Base-by-base conservation (phyloP, 1,140 invertebrate genomes). In the Orchesella cincta region DNA sequence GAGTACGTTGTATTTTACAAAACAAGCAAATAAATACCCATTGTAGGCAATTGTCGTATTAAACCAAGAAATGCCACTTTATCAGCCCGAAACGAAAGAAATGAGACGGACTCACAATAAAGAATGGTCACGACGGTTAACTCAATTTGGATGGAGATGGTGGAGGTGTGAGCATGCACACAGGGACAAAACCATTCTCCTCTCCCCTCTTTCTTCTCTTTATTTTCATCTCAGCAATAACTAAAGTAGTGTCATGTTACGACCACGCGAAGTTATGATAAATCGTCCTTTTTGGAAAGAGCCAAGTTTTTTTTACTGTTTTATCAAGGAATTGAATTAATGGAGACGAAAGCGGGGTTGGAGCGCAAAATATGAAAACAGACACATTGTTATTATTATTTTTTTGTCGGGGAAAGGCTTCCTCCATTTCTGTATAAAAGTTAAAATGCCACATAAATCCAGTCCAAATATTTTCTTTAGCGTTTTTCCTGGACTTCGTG, bases 261-360 rank as follows among this genome's bases (percentile, higher is more conserved):
- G 29, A 29, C 62, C 62, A 67, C 29, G 28, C 26, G 3, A 67
- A 67, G 28, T 67, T 67, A 67, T 67, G 62, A 67, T 67, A 67
- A 67, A 67, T 67, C 62, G 29, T 67, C 31, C 12, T 67, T 67
- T 67, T 3, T 8, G 23, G 23, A 23, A 8, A 57, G 23, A 5
- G 2, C 62, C 26, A 67, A 67, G 28, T 67, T 67, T n/a, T n/a
- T n/a, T n/a, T n/a, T 67, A 29, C 62, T 67, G 29, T 33, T 67
- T 67, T 67, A 67, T 67, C 62, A 67, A 29, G 33, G 62, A 67
- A 67, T 67, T 67, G 62, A 67, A 67, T 67, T 67, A 67, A 67
- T 67, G 62, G 62, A 33, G 31, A 67, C 31, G 62, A 67, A 67
- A 67, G n/a, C n/a, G n/a, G n/a, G n/a, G n/a, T n/a, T n/a, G n/a